These are phyloP conservation scores for Drosophila merina DNA, from an alignment of 2,888 invertebrate species.

Conservation along the genomic window DNA sequence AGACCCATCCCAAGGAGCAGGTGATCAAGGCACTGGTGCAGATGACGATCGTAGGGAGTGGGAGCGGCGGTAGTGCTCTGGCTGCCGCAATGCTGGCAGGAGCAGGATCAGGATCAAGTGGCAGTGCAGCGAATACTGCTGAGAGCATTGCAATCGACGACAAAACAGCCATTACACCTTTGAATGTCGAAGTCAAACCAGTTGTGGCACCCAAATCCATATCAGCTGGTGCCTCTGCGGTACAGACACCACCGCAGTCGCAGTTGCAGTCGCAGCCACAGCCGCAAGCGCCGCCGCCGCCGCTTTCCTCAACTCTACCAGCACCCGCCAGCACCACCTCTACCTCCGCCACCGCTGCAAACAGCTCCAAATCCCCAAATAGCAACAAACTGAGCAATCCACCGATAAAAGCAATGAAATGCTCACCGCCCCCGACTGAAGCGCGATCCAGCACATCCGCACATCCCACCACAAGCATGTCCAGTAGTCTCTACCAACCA, in stretches of 20 bases:
- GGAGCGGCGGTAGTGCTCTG: slow-evolving; percentile 55
- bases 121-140: slow-evolving; percentile 3
- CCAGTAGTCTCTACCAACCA: slow-evolving; percentile 54
- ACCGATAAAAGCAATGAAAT: slow-evolving; percentile 70
- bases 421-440: slow-evolving; percentile 65
- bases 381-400: slow-evolving; percentile 65
- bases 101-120: slow-evolving; percentile 17
- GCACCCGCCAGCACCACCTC: slow-evolving; percentile 19
- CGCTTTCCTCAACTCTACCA: slow-evolving; percentile 31
- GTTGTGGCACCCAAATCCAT: slow-evolving; percentile 34
- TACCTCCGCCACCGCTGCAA: slow-evolving; percentile 25
- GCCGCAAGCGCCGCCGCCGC: slow-evolving; percentile 12
- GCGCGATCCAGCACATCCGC: slow-evolving; percentile 68
- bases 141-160: slow-evolving; percentile 15
- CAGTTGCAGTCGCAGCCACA: too few species aligned
- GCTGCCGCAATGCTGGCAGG: slow-evolving; percentile 55
- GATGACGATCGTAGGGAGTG: slow-evolving; percentile 74
- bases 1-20: slow-evolving; percentile 94
- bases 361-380: slow-evolving; percentile 25
- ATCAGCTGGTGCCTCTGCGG: slow-evolving; percentile 25
- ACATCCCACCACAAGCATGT: slow-evolving; percentile 67
- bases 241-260: slow-evolving; percentile 29
- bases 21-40: slow-evolving; percentile 91
- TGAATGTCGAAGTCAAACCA: slow-evolving; percentile 60
- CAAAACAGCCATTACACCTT: slow-evolving; percentile 13